Percentiles rank a stretch among this genome's conserved stretches.
Conservation (phyloP, 2,113 vertebrate species). For the Balaenoptera acutorostrata region DNA sequence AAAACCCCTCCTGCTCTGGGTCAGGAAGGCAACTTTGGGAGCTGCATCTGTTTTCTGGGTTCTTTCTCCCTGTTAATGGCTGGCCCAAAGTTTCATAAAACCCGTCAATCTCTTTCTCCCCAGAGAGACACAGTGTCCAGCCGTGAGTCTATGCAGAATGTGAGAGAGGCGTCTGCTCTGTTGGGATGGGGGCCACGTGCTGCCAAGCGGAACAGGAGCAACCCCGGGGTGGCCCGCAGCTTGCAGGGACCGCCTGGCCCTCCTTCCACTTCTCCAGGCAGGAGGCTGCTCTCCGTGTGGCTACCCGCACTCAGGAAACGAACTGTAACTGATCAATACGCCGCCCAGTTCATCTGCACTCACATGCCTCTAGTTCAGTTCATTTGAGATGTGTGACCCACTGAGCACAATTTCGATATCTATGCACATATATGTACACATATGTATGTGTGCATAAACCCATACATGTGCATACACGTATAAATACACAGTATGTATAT, state of each 20-base stretch:
- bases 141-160: accelerated
- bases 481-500: background rate
- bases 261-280: background rate
- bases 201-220: accelerated
- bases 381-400: too few species aligned
- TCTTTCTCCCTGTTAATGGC: background rate
- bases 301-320: accelerated
- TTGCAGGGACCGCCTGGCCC: too few species aligned
- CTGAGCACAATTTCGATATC: background rate
- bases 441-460: accelerated
- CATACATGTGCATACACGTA: accelerated
- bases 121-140: background rate
- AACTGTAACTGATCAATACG: accelerated
- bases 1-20: background rate
- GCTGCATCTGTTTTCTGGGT: too few species aligned
- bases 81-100: background rate
- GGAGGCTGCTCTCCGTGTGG: accelerated
- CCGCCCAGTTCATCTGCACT: accelerated
- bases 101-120: background rate
- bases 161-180: accelerated
- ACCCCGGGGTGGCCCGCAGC: accelerated
- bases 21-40: background rate
- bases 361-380: background rate
- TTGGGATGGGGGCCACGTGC: accelerated
- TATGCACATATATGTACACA: accelerated